These are phyloP conservation scores for Macrophya alboannulata DNA, from an alignment of 2,888 invertebrate species.

Conservation along the genomic window DNA sequence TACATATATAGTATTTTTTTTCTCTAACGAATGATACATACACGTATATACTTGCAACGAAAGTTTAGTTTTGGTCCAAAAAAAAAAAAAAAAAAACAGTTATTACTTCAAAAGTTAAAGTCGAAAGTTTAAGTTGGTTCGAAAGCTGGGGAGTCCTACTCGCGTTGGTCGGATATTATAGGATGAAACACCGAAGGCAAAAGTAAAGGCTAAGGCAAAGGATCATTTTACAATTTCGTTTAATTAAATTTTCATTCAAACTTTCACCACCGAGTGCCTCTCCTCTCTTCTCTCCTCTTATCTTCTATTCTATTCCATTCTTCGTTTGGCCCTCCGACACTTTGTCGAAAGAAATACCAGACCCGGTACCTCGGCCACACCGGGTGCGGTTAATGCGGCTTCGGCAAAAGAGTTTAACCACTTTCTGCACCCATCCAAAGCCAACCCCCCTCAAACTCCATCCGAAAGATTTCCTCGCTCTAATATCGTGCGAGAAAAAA, in stretches of 20 bases:
- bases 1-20: background rate
- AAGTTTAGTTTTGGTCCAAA: background rate
- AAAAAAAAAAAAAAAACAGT: background rate
- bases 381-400: constrained; percentile 79
- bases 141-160: background rate
- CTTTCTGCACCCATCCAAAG: constrained; percentile 60
- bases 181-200: constrained; percentile 17
- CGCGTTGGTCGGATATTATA: constrained; percentile 7
- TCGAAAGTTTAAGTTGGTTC: background rate
- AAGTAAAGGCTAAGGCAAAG: constrained; percentile 62
- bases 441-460: background rate
- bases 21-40: background rate
- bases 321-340: constrained; percentile 8
- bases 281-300: background rate
- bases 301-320: background rate
- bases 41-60: background rate
- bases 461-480: background rate
- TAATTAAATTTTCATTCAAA: constrained; percentile 80
- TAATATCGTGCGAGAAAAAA: background rate
- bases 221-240: constrained; percentile 78
- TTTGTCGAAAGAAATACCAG: constrained; percentile 29
- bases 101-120: background rate
- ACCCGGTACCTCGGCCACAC: constrained; percentile 60
- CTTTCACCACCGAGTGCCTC: constrained; percentile 63
- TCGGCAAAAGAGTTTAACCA: constrained; percentile 75